A percentile compares a stretch with the other conserved stretches of the same genome.
Conservation (phyloP, 1,140 invertebrate species). For the Tribolium madens region DNA sequence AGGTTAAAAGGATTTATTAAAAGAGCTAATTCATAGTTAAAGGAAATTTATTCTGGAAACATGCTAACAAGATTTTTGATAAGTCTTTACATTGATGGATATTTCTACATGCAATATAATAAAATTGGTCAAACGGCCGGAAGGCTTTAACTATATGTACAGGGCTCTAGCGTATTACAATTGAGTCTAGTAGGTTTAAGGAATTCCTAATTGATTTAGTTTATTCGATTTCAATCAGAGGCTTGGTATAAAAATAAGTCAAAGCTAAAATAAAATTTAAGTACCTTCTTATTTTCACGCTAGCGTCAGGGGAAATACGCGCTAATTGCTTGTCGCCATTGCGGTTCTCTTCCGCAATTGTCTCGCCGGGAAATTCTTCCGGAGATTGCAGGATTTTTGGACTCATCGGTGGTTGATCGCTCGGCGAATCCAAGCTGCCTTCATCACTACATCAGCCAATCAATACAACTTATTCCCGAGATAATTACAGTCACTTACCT, state of each 20-base stretch:
- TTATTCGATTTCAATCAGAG: conserved; percentile 57
- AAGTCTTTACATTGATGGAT: conserved; percentile 37
- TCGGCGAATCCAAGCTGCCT: conserved; percentile 64
- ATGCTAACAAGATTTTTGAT: conserved; percentile 51
- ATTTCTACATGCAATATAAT: conserved; percentile 48
- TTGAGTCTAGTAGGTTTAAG: neutral
- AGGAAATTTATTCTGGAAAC: conserved; percentile 49
- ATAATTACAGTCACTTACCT: conserved; percentile 55
- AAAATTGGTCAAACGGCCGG: conserved; percentile 34
- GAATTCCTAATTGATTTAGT: too few species aligned
- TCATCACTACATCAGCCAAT: conserved; percentile 59
- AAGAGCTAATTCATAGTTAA: conserved; percentile 46
- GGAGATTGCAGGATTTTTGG: conserved; percentile 57
- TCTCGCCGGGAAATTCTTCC: conserved; percentile 50
- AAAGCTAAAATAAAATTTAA: conserved; percentile 55
- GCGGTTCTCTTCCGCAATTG: conserved; percentile 44
- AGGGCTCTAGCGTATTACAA: conserved; percentile 3
- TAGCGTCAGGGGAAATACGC: conserved; percentile 49
- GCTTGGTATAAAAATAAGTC: conserved; percentile 59
- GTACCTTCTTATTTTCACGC: conserved; percentile 63
- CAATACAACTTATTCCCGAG: conserved; percentile 13
- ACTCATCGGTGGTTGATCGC: conserved; percentile 62
- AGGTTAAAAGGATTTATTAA: conserved; percentile 43
- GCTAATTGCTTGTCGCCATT: conserved; percentile 49
- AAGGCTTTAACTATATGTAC: conserved; percentile 32